Base-by-base conservation (phyloP, 1,140 invertebrate genomes). In the Capitella teleta region DNA sequence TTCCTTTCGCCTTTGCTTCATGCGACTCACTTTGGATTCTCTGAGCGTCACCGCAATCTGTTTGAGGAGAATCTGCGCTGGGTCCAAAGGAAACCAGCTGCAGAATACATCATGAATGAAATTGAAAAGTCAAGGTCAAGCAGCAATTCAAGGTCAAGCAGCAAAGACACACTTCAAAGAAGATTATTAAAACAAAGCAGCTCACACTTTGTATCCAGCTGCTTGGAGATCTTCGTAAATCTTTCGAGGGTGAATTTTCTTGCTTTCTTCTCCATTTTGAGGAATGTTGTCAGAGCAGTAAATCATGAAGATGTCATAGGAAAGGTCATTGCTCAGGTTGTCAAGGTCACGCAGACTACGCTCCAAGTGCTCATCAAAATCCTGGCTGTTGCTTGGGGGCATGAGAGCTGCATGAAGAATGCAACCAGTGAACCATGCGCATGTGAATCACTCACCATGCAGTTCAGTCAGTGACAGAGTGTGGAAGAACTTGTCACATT, bases 401-500 rank as follows among this genome's bases (percentile, higher is more conserved):
- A 67, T 62, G 23, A 62, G 53, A 28, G 59, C 64, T 68, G 53
- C 48, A 54, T 43, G n/a, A 49, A 30, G n/a, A 5, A 8, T 44
- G 12, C 25, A 28, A 21, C 28, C 24, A 12, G 10, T 34, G 16
- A 5, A 10, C 12, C 16, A 32, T 47, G n/a, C 36, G 36, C 36
- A 6, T 37, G 21, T 2, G 36, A 18, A 6, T 16, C 23, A 44
- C 43, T 55, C 54, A 66, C 64, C 61, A 44, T 63, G 59, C 21
- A 70, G 52, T 53, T 69, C 66, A 4, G 55, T 52, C 58, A 72
- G 62, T 2, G 67, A 64, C 14, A 68, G 55, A 36, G 61, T 63
- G 57, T 72, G 69, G 59, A 72, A 72, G 45, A 60, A 66, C 41
- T 66, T 68, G 37, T 61, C 59, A 51, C 69, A 72, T 52, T 72